These are phyloP conservation scores for Venustaconcha ellipsiformis DNA, from an alignment of 1,140 invertebrate genomes.

Conservation along the genomic window DNA sequence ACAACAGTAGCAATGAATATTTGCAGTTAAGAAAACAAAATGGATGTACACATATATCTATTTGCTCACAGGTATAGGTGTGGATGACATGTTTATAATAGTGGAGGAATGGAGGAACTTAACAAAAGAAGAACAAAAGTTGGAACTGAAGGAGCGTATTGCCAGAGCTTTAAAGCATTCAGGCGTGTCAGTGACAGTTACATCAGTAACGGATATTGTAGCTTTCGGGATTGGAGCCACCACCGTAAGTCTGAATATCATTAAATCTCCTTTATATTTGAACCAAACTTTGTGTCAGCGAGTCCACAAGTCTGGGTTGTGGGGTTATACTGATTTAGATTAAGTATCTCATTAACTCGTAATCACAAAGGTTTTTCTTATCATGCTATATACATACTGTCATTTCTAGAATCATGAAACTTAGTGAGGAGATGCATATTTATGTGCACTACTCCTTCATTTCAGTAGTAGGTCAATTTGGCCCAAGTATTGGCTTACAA, in stretches of 20 bases:
- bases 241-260: slow-evolving; percentile 79
- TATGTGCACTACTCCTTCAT: too few relatives aligned
- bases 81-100: slow-evolving; percentile 93
- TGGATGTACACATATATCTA: slow-evolving; percentile 13
- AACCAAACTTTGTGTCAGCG: not conserved
- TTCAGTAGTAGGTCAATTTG: too few relatives aligned
- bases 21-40: not conserved
- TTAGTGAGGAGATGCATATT: too few relatives aligned
- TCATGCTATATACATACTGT: too few relatives aligned
- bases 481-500: too few relatives aligned
- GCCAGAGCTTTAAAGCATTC: slow-evolving; percentile 90
- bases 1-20: too few relatives aligned
- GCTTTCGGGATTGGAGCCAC: slow-evolving; percentile 96
- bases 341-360: too few relatives aligned
- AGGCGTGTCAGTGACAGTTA: slow-evolving; percentile 98
- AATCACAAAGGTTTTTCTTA: too few relatives aligned
- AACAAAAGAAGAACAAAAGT: slow-evolving; percentile 76
- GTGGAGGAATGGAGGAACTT: slow-evolving; percentile 83
- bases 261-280: not conserved
- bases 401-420: too few relatives aligned
- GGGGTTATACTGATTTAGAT: too few relatives aligned
- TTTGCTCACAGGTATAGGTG: slow-evolving; percentile 85
- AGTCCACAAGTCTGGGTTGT: too few relatives aligned
- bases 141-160: slow-evolving; percentile 87
- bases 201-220: slow-evolving; percentile 96